These are phyloP conservation scores for Eupsittula cactorum DNA, from an alignment of 2,113 vertebrate genomes.

Conservation along the genomic window DNA sequence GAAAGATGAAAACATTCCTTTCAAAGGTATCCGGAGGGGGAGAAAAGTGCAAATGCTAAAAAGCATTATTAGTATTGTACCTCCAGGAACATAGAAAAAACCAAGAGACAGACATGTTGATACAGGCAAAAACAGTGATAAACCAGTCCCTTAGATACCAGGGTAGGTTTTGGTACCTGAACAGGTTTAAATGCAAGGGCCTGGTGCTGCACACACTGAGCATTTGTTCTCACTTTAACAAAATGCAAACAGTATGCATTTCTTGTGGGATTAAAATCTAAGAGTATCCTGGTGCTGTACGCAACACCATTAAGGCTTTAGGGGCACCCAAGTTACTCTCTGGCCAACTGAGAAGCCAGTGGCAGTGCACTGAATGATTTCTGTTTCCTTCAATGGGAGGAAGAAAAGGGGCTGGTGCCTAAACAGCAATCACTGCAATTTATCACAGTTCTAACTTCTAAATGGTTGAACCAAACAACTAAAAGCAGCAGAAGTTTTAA, in stretches of 20 bases:
- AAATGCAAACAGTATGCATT: background rate
- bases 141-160: background rate
- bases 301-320: background rate
- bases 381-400: background rate
- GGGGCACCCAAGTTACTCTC: background rate
- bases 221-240: background rate
- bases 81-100: background rate
- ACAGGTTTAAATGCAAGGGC: background rate
- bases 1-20: background rate
- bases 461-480: slow-evolving; percentile 14
- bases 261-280: background rate
- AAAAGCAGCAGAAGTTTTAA: background rate
- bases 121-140: background rate
- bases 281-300: background rate
- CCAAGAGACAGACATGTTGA: background rate
- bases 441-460: background rate
- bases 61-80: background rate
- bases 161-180: background rate
- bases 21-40: background rate
- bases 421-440: background rate
- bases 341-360: background rate
- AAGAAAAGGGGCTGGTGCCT: background rate
- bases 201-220: background rate
- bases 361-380: background rate
- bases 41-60: background rate